Evolutionary conservation across 2,797 vertebrate genomes (phyloP), one percentile per base, ranked within the genome.

Genomic region (Peromyscus melanophrys): DNA sequence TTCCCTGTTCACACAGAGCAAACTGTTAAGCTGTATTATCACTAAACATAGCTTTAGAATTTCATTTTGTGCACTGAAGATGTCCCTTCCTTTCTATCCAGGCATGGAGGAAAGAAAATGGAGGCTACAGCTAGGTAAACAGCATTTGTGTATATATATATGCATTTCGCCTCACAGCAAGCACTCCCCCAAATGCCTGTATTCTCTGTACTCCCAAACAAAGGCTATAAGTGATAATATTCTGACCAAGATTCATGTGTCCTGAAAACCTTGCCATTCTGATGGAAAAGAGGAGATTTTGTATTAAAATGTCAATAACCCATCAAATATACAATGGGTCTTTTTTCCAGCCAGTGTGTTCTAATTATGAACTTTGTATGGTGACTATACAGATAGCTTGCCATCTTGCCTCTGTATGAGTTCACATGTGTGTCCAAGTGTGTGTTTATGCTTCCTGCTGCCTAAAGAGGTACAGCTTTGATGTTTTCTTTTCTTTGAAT

Each of bases 251-350:
- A 52, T 97, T 86, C 16, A 27, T 67, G 3, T 92, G 55, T 95
- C 49, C 76, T 17, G 12, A 85, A 85, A 13, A 80, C 59, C 59
- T 55, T 93, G n/a, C 55, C 61, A 94, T 55, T 27, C 13, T 95
- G 25, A 92, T 57, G 16, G 34, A 13, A 25, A 75, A 94, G 69
- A 94, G 67, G n/a, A 92, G 80, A 27, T 87, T 89, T 92, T 92
- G 17, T 77, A 77, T 96, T 89, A 87, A 93, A 67, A 71, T 94
- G 63, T 52, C 76, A 94, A 87, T 94, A 97, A 89, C 55, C 37
- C 87, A 92, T 61, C 76, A 52, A 84, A 93, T 96, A 96, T 96
- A 14, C 59, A 90, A 87, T 96, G 85, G 34, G 6, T 57, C 61
- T 95, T 95, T 95, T 69, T 92, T 40, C 43, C 40, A 86, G 75